Conservation (phyloP, 2,888 invertebrate species). For the Andrena chrysosceles region DNA sequence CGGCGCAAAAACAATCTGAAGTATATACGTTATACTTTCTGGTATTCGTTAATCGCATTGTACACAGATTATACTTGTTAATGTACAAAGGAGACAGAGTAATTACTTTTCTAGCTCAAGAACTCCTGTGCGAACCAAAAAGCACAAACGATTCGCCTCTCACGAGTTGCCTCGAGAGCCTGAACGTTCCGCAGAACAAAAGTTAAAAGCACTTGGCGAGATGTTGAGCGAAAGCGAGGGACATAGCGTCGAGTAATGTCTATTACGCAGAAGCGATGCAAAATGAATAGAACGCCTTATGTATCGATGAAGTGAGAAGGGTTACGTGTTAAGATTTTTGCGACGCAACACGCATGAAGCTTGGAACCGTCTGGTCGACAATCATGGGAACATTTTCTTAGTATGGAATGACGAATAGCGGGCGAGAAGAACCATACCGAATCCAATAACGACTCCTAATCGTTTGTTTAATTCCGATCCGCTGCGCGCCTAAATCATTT, state of each 20-base stretch:
- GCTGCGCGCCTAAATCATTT: not conserved
- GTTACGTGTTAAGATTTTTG: conserved; percentile 30
- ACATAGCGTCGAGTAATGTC: conserved; percentile 30
- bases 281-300: conserved; percentile 29
- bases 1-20: not conserved
- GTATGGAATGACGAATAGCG: not conserved
- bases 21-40: not conserved
- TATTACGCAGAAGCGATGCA: conserved; percentile 47
- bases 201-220: conserved; percentile 41
- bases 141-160: conserved; percentile 17
- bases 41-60: not conserved
- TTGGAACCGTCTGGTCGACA: not conserved
- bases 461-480: not conserved
- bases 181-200: conserved; percentile 6
- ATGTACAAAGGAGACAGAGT: conserved; percentile 16
- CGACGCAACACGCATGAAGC: conserved; percentile 13
- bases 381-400: not conserved
- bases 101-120: conserved; percentile 30
- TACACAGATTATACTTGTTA: conserved; percentile 24
- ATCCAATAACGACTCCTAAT: not conserved
- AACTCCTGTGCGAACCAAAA: not conserved
- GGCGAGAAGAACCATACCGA: not conserved
- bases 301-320: conserved; percentile 26
- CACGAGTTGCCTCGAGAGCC: not conserved
- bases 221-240: conserved; percentile 44